phyloP scores from a whole-genome alignment of 2,888 invertebrate genomes.

The Stramonita haemastoma region DNA sequence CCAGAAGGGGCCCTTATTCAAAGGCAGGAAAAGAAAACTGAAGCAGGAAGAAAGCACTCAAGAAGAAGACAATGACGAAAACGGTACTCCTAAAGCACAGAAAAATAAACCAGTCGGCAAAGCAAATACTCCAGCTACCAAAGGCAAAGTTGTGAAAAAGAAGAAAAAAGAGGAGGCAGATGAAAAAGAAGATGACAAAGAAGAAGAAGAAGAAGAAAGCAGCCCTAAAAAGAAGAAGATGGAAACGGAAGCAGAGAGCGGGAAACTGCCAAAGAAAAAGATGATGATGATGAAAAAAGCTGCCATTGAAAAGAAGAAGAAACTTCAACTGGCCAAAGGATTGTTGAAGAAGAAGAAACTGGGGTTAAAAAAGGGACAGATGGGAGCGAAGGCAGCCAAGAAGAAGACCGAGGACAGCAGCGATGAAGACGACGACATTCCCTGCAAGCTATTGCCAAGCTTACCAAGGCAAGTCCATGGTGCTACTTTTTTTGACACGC shows the following conservation, averaged over 20 bases:
- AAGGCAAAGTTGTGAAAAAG: slow-evolving; percentile 14
- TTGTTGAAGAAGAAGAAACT: background rate
- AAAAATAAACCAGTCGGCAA: background rate
- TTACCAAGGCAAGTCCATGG: slow-evolving; percentile 6
- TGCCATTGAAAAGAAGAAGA: slow-evolving; percentile 37
- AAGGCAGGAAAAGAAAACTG: slow-evolving; percentile 44
- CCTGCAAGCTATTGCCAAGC: slow-evolving; percentile 21
- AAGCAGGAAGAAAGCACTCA: slow-evolving; percentile 35
- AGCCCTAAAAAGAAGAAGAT: slow-evolving; percentile 16
- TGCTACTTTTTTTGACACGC: too few species aligned
- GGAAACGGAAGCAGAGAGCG: slow-evolving; percentile 1
- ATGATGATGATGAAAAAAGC: slow-evolving; percentile 34
- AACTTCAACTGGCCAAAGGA: slow-evolving; percentile 25
- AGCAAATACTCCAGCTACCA: background rate
- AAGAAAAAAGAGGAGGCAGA: background rate
- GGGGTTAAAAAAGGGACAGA: background rate
- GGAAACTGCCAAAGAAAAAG: slow-evolving; percentile 40
- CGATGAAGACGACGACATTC: slow-evolving; percentile 32
- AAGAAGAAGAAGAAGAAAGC: slow-evolving; percentile 23
- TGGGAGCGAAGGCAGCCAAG: slow-evolving; percentile 2
- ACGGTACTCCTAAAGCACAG: background rate
- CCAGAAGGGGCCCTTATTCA: slow-evolving; percentile 30
- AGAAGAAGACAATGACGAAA: background rate
- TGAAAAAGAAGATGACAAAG: background rate
- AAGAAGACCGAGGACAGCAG: background rate